Evolutionary conservation across 2,888 invertebrate genomes (phyloP).

Genomic region (Smittia aterrima): DNA sequence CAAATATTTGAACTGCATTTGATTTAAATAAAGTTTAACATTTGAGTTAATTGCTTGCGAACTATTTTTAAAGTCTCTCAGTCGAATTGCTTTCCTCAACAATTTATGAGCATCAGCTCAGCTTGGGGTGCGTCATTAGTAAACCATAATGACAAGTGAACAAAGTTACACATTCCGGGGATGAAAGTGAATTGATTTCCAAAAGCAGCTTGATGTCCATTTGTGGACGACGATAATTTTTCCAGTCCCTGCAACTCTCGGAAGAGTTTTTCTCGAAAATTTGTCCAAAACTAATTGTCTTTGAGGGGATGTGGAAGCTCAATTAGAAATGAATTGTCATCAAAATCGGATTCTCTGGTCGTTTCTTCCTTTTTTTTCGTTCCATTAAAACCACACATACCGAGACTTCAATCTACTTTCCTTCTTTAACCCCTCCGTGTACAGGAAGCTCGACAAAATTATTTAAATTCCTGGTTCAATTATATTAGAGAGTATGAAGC

Average conservation of each 20-base stretch:
- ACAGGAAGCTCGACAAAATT: no score
- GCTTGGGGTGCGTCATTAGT: slow-evolving; percentile 31
- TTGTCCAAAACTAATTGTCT: neutral
- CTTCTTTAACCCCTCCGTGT: neutral
- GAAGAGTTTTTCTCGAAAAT: neutral
- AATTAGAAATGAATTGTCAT: slow-evolving; percentile 18
- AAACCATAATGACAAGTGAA: slow-evolving; percentile 14
- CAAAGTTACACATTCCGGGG: neutral
- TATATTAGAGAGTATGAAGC: neutral
- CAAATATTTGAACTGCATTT: neutral
- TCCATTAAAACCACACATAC: neutral
- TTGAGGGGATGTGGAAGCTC: slow-evolving; percentile 3
- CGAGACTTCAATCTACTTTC: neutral
- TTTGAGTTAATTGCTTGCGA: neutral
- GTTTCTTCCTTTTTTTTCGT: neutral
- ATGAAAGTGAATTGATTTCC: neutral
- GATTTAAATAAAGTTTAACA: neutral
- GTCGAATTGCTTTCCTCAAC: neutral
- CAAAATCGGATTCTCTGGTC: neutral
- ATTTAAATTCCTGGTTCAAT: slow-evolving; percentile 6
- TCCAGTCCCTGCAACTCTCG: neutral
- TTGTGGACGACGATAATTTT: neutral
- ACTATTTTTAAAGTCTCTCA: neutral
- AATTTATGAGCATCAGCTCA: slow-evolving; percentile 34
- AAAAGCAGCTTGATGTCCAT: neutral